Conservation (phyloP, 2,797 vertebrate species). For the Eospalax fontanierii region DNA sequence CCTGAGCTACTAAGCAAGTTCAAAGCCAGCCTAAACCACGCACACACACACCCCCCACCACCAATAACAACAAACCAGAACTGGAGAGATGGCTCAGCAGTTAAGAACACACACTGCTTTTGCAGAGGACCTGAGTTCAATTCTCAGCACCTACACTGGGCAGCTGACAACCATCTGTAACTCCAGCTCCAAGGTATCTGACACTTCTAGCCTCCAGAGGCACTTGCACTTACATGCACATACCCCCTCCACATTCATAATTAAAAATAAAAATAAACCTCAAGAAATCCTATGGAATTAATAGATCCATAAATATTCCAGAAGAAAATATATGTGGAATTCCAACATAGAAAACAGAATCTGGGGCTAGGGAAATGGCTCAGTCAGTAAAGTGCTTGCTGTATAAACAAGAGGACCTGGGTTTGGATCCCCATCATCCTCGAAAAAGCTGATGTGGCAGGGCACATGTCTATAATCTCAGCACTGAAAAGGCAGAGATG, state of each 20-base stretch:
- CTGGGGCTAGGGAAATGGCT: not conserved
- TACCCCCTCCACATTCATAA: not conserved
- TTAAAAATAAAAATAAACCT: not conserved
- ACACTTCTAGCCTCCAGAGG: not conserved
- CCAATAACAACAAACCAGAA: not conserved
- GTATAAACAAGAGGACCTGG: not conserved
- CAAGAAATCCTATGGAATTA: not conserved
- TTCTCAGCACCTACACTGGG: not conserved
- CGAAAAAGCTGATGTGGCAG: not conserved
- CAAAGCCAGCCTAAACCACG: not conserved
- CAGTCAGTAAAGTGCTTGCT: not conserved
- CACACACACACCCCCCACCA: no score
- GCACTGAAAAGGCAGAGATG: not conserved
- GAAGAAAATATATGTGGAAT: constrained; percentile 60
- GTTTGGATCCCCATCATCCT: not conserved
- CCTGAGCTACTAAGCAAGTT: not conserved
- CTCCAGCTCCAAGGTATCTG: not conserved
- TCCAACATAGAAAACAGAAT: constrained; percentile 11
- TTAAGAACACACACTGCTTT: no score
- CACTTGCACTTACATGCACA: not conserved
- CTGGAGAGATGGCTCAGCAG: not conserved
- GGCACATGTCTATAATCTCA: not conserved
- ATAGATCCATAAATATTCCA: not conserved
- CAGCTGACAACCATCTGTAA: not conserved
- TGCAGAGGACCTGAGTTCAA: no score